These are phyloP conservation scores for Marmota monax DNA, from an alignment of 2,113 vertebrate species.

Conservation along the genomic window DNA sequence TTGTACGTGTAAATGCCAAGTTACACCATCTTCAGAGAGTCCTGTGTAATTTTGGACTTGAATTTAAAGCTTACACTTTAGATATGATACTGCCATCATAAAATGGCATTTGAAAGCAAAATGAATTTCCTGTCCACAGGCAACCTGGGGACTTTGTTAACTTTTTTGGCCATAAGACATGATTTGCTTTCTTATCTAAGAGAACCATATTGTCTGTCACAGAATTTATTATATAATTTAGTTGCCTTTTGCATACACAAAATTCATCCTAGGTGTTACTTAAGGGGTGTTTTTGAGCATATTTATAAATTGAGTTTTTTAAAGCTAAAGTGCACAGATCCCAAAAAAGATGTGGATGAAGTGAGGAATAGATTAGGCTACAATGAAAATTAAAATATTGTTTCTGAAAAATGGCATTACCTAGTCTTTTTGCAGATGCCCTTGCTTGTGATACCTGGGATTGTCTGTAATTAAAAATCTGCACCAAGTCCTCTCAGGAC, in stretches of 20 bases:
- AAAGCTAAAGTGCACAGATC: background rate
- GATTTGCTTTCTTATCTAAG: slow-evolving; percentile 37
- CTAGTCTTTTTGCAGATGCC: background rate
- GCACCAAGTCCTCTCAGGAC: background rate
- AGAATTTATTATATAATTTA: background rate
- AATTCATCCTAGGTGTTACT: background rate
- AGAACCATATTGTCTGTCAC: background rate
- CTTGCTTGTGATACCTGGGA: background rate
- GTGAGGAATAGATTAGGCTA: background rate
- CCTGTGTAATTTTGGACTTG: background rate
- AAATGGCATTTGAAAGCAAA: slow-evolving; percentile 55
- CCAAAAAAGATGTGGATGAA: background rate
- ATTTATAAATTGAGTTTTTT: background rate
- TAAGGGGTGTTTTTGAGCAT: background rate
- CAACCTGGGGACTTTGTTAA: background rate
- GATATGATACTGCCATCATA: background rate
- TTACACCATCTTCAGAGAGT: background rate
- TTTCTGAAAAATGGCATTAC: slow-evolving; percentile 16
- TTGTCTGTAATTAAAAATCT: background rate
- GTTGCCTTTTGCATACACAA: background rate
- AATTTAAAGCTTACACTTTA: slow-evolving; percentile 15
- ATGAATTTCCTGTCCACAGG: slow-evolving; percentile 8
- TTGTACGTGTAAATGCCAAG: background rate
- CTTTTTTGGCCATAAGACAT: background rate
- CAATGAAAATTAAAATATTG: background rate